Base-by-base conservation (phyloP, 2,888 invertebrate genomes). In the Schizotus pectinicornis region DNA sequence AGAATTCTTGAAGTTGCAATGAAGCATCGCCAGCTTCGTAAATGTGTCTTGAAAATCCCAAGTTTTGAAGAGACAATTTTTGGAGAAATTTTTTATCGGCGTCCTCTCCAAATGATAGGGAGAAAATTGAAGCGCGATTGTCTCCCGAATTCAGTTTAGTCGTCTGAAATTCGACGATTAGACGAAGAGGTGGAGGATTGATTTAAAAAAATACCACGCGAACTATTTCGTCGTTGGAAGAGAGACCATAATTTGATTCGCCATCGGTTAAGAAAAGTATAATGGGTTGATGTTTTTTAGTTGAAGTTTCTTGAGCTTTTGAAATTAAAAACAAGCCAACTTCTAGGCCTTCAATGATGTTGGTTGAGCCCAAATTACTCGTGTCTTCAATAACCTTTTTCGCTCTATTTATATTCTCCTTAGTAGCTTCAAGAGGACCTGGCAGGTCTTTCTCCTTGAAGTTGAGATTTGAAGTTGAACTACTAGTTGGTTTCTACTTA, bases 11-110 rank as follows among this genome's bases (percentile, higher is more conserved):
- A 45, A 90, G 79, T 74, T 90, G 89, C 36, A 85, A 75, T 55
- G 84, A 82, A 1, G 88, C 86, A 74, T 88, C 88, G 0, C 86
- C 80, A 32, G 85, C 86, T 72, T 86, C 88, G 76, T 88, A 88
- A 63, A 90, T 88, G 74, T 86, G 85, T 1, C 87, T 80, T 68
- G 86, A 84, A 75, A 87, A 86, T 2, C 88, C 90, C 6, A 80
- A 80, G 77, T 88, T 88, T 56, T 84, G 82, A 6, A 84, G 78
- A 0, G 89, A 84, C 38, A 90, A 71, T 69, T 84, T 84, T 68
- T 85, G 84, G 12, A 90, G 76, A 75, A 90, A 86, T 12, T 80
- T 76, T 67, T 85, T 84, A 74, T 89, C 86, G 0, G 88, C 87
- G 57, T 84, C 85, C 51, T 82, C 81, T 1, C 89, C 90, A 70